phyloP scores from a whole-genome alignment of 2,113 vertebrate genomes.

The Tenrec ecaudatus region DNA sequence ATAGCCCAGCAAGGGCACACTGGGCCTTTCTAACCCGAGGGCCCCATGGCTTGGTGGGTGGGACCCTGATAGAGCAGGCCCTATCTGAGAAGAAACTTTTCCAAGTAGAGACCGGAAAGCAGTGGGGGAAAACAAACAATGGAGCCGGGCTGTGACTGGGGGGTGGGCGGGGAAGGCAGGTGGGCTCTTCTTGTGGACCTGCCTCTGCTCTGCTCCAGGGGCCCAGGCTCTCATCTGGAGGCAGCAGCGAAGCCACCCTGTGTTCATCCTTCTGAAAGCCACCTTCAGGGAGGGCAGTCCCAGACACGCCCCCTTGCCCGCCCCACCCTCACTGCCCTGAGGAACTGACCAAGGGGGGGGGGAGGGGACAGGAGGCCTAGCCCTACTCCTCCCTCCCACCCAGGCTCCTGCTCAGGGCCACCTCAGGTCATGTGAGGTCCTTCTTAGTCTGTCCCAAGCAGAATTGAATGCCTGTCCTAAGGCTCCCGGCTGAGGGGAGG shows the following conservation, averaged over 20 bases:
- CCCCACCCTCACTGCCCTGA: neutral
- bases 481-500: neutral
- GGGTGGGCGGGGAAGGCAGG: neutral
- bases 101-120: neutral
- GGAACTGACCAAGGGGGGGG: neutral
- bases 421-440: neutral
- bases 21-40: neutral
- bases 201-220: neutral
- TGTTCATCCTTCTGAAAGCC: too few species aligned
- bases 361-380: neutral
- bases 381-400: neutral
- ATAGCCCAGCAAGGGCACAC: neutral
- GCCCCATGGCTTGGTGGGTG: rapidly evolving
- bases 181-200: neutral
- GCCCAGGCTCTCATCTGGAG: neutral
- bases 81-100: neutral
- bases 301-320: neutral
- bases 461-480: rapidly evolving
- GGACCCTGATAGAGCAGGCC: neutral
- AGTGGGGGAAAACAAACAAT: neutral
- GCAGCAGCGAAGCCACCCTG: neutral
- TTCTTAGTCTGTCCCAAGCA: too few species aligned
- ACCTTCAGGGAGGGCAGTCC: neutral
- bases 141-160: neutral
- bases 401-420: neutral